Percentiles rank a stretch among this genome's conserved stretches.
These are phyloP conservation scores for Lepidothrix coronata DNA, from an alignment of 2,113 vertebrate genomes.

Conservation along the genomic window DNA sequence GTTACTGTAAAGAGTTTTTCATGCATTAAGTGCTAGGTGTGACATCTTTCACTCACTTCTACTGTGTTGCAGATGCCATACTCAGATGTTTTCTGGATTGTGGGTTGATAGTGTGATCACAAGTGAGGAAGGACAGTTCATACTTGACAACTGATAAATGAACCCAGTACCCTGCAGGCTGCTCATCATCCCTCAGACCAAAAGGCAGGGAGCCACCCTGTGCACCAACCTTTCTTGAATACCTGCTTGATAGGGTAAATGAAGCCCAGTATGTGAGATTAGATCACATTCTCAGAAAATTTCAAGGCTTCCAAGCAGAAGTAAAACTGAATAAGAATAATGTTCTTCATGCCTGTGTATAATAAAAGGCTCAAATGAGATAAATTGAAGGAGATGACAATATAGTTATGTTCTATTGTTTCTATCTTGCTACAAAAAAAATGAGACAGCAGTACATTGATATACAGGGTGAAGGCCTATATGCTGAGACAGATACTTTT, in stretches of 20 bases:
- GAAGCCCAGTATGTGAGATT: neutral
- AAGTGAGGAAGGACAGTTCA: neutral
- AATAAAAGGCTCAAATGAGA: neutral
- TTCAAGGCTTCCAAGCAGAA: neutral
- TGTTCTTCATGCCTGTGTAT: neutral
- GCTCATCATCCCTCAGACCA: neutral
- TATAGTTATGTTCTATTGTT: neutral
- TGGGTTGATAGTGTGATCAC: neutral
- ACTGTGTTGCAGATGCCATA: neutral
- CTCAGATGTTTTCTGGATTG: neutral
- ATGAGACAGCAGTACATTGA: neutral
- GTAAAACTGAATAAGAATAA: neutral
- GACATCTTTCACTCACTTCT: neutral
- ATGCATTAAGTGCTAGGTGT: neutral
- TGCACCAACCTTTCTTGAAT: neutral
- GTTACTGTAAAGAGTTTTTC: neutral
- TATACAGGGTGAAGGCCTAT: conserved; percentile 13
- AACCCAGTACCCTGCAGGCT: neutral
- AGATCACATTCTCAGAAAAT: neutral
- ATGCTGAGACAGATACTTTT: neutral
- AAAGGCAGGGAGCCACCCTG: neutral
- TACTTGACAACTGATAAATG: neutral
- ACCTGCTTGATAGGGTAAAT: neutral
- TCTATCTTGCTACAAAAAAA: conserved; percentile 19
- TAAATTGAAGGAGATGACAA: neutral